A percentile compares a stretch with the other conserved stretches of the same genome.
These are phyloP conservation scores for Andrena bicolor DNA, from an alignment of 2,888 invertebrate species.

Conservation along the genomic window DNA sequence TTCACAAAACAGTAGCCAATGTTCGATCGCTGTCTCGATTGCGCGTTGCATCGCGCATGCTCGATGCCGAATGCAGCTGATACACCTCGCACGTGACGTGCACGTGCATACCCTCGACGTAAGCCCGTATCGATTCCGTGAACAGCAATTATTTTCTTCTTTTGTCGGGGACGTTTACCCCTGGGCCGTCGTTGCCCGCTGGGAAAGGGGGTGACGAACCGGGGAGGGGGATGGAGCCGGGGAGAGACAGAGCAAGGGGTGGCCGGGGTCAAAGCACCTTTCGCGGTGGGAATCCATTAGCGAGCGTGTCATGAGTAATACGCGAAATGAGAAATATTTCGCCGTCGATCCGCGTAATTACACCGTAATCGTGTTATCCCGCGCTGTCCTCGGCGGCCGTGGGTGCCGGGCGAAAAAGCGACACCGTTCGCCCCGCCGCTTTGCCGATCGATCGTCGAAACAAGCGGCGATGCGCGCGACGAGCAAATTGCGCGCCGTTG, in stretches of 20 bases:
- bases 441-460: slow-evolving; percentile 15
- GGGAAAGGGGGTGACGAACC: slow-evolving; percentile 23
- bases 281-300: slow-evolving; percentile 69
- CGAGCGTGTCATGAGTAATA: slow-evolving; percentile 38
- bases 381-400: slow-evolving; percentile 21
- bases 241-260: background rate
- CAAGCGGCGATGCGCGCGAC: background rate
- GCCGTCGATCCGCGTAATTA: slow-evolving; percentile 62
- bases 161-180: slow-evolving; percentile 71
- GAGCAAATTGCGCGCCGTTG: slow-evolving; percentile 10
- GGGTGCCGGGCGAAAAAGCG: slow-evolving; percentile 34
- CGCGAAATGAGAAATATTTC: slow-evolving; percentile 46
- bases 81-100: slow-evolving; percentile 39
- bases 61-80: background rate
- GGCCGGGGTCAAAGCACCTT: slow-evolving; percentile 70
- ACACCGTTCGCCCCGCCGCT: background rate
- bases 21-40: slow-evolving; percentile 5
- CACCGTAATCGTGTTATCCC: slow-evolving; percentile 58
- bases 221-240: background rate
- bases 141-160: slow-evolving; percentile 74
- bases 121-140: slow-evolving; percentile 70
- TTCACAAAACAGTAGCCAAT: background rate
- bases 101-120: slow-evolving; percentile 23
- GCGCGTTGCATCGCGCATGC: background rate
- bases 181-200: slow-evolving; percentile 5